phyloP scores from a whole-genome alignment of 2,888 invertebrate species.

The Asteroscopus sphinx region DNA sequence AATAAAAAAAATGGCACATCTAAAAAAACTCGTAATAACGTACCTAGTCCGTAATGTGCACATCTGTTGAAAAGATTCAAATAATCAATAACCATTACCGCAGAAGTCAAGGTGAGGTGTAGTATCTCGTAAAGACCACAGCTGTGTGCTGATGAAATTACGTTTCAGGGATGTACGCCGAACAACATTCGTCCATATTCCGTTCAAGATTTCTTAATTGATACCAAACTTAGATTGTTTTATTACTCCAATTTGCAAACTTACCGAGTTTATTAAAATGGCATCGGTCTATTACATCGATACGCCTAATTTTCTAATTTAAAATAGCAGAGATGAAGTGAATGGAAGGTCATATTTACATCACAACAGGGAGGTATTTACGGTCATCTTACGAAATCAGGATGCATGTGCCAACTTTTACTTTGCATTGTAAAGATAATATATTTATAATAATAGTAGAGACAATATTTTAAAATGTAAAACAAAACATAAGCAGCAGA shows the following conservation, averaged over 20 bases:
- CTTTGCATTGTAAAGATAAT: conserved; percentile 25
- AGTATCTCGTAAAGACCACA: conserved; percentile 19
- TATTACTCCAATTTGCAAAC: conserved; percentile 27
- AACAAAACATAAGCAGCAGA: conserved; percentile 20
- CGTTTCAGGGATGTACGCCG: conserved; percentile 25
- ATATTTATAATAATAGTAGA: conserved; percentile 16
- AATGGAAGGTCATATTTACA: conserved; percentile 42
- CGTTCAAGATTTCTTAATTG: conserved; percentile 22
- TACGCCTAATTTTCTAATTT: conserved; percentile 28
- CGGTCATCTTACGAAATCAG: conserved; percentile 34
- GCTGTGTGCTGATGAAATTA: conserved; percentile 23
- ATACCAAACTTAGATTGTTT: conserved; percentile 27
- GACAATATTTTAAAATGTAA: conserved; percentile 26
- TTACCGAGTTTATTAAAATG: conserved; percentile 11
- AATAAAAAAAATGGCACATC: background rate
- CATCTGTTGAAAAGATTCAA: conserved; percentile 20
- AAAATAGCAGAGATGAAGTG: conserved; percentile 35
- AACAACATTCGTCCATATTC: conserved; percentile 6
- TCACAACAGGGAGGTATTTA: conserved; percentile 30
- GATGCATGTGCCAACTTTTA: conserved; percentile 38
- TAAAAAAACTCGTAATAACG: background rate
- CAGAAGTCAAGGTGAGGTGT: conserved; percentile 26
- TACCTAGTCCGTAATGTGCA: conserved; percentile 6
- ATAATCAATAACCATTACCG: conserved; percentile 26
- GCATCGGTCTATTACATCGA: conserved; percentile 20